A percentile compares a stretch with the other conserved stretches of the same genome.
phyloP scores from a whole-genome alignment of 2,113 vertebrate species.

The Indicator maculatus region DNA sequence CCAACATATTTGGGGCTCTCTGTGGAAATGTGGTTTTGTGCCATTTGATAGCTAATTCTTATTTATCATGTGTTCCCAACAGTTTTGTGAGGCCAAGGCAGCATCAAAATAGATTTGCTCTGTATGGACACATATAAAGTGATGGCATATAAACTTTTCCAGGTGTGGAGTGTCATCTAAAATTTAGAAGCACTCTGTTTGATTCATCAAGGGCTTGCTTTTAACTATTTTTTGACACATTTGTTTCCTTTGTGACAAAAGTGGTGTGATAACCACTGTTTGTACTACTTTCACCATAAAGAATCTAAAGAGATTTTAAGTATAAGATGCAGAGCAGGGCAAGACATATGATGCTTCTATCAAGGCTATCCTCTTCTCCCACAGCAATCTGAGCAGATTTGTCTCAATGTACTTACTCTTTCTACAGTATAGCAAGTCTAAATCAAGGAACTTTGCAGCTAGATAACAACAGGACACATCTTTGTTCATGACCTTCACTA shows the following conservation, averaged over 20 bases:
- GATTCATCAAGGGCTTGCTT: background rate
- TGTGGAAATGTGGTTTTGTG: background rate
- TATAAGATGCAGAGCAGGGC: background rate
- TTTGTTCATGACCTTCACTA: background rate
- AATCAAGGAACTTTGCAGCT: background rate
- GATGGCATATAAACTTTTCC: background rate
- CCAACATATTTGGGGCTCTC: background rate
- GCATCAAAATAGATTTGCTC: background rate
- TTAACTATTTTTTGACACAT: background rate
- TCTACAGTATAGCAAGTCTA: background rate
- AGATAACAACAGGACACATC: background rate
- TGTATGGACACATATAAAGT: background rate
- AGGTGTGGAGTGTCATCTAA: background rate
- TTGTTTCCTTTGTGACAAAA: background rate
- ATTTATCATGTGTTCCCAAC: background rate
- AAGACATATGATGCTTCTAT: background rate
- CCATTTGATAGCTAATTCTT: background rate
- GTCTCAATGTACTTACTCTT: background rate
- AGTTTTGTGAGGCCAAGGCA: background rate
- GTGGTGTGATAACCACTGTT: background rate
- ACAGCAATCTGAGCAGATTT: background rate
- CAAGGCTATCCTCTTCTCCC: background rate
- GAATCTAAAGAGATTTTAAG: background rate
- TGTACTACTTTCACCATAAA: background rate
- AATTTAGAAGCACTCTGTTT: background rate